phyloP scores from a whole-genome alignment of 2,113 vertebrate species.

The Vimba vimba region DNA sequence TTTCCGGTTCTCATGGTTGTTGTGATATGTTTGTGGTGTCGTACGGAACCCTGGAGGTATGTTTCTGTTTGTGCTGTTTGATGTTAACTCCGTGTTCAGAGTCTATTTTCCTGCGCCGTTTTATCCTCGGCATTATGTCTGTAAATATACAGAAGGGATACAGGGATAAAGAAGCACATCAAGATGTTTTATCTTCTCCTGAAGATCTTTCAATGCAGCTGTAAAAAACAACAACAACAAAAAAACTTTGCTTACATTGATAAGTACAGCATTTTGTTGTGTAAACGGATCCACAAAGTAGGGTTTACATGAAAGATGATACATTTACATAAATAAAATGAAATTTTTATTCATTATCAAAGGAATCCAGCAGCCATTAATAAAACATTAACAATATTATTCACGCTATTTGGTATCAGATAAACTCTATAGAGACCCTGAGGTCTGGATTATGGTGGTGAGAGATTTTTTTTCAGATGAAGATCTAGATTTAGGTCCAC shows the following conservation, averaged over 20 bases:
- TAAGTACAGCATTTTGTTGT: constrained; percentile 20
- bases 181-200: constrained; percentile 16
- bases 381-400: constrained; percentile 37
- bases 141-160: constrained; percentile 32
- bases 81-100: constrained; percentile 16
- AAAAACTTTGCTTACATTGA: not conserved
- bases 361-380: constrained; percentile 22
- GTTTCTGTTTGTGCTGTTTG: constrained; percentile 31
- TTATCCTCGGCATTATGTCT: not conserved
- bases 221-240: not conserved
- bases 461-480: not conserved
- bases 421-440: not conserved
- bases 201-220: constrained; percentile 10
- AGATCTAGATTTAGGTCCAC: not conserved
- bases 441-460: not conserved
- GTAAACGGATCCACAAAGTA: constrained; percentile 21
- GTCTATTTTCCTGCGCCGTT: not conserved
- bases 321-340: constrained; percentile 28
- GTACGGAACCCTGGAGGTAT: not conserved
- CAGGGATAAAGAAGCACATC: constrained; percentile 8
- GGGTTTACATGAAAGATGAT: constrained; percentile 21
- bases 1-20: not conserved
- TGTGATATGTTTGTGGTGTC: not conserved
- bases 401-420: not conserved
- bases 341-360: constrained; percentile 22